Conservation (phyloP, 2,888 invertebrate genomes). For the Tinea trinotella region DNA sequence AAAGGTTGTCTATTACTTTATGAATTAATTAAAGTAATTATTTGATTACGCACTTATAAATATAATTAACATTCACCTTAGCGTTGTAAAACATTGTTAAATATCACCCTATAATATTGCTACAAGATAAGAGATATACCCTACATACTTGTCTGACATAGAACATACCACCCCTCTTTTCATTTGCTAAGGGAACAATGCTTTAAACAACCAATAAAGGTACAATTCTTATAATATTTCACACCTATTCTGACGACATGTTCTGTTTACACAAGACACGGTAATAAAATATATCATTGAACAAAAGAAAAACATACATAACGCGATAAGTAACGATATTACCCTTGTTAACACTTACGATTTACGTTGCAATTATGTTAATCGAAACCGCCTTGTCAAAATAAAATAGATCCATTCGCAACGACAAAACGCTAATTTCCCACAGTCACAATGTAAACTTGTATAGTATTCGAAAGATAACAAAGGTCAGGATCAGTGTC, state of each 20-base stretch:
- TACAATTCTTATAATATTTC: conserved; percentile 53
- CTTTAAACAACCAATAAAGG: conserved; percentile 57
- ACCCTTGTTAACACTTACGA: conserved; percentile 47
- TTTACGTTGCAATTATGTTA: conserved; percentile 47
- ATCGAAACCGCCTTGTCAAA: conserved; percentile 61
- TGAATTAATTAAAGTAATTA: too few species aligned
- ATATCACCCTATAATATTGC: background rate
- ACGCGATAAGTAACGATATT: conserved; percentile 43
- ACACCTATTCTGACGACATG: conserved; percentile 50
- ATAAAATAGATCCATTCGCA: conserved; percentile 40
- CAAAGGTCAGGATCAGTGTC: conserved; percentile 4
- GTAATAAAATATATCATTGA: conserved; percentile 60
- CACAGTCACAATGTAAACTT: conserved; percentile 44
- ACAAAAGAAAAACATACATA: conserved; percentile 63
- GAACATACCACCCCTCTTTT: conserved; percentile 32
- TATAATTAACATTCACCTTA: too few species aligned
- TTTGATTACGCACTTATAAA: too few species aligned
- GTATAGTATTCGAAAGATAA: conserved; percentile 1
- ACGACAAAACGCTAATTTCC: conserved; percentile 46
- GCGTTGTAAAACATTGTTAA: too few species aligned
- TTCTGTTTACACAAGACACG: conserved; percentile 68
- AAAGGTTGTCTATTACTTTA: too few species aligned
- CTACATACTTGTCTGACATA: background rate
- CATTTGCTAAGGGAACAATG: conserved; percentile 44
- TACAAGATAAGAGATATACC: background rate